These are phyloP conservation scores for human DNA, from an alignment of 2,113 vertebrate species.

Conservation along the genomic window GRCh38 chrX:43235001-43235500, in stretches of 20 bases:
- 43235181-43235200: neutral
- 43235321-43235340: neutral
- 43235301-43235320: neutral
- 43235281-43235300: neutral
- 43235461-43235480: neutral
- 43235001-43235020: conserved; percentile 37
- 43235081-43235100: neutral
- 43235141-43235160: conserved; percentile 14
- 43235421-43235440: neutral
- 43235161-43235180: neutral
- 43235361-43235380: neutral
- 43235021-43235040: conserved; percentile 7
- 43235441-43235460: neutral
- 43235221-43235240: neutral
- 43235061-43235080: neutral
- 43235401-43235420: neutral
- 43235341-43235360: neutral
- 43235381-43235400: neutral
- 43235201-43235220: neutral
- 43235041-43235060: conserved; percentile 42
- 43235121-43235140: conserved; percentile 27
- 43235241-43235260: neutral
- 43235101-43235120: neutral
- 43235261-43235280: neutral
- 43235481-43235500: neutral